Base-by-base conservation (phyloP, 2,113 vertebrate species). In the Monarcha castaneiventris region DNA sequence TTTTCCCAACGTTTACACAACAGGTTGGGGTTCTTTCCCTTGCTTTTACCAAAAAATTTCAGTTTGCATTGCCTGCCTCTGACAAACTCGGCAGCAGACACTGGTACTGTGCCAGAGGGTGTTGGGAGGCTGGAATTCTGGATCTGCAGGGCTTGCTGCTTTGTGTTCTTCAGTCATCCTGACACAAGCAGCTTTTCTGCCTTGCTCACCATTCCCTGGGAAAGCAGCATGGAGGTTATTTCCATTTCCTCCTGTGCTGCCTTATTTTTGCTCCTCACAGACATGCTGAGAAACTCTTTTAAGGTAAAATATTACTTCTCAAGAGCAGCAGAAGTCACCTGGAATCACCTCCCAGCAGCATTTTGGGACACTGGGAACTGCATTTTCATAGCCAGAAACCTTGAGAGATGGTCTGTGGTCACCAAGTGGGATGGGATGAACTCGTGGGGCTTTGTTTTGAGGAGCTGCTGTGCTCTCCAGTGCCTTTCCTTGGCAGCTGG, bases 391-490 rank as follows among this genome's bases (percentile, higher is more conserved):
- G 6, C 11, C 56, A 59, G 46, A 49, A 81, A 15, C 61, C 25
- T 61, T 41, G 32, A 33, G n/a, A 23, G 52, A 5, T 0, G 1
- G 2, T 39, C 37, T 30, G 49, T 55, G 18, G 27, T 22, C 0
- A 3, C 48, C 39, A 17, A 33, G 7, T 6, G 46, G 27, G 13
- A n/a, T 0, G 0, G 3, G 2, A 3, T 44, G 58, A 43, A 18
- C 37, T 68, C 1, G 1, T 51, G 11, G 32, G 58, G 18, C 33
- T 88, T 22, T 7, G 46, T 49, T 54, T 35, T 37, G 22, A 26
- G 63, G 72, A 66, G 51, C 58, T 79, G 11, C 26, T 48, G 23
- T 73, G 71, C 78, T 94, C 75, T 49, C 5, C 37, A 35, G n/a
- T 49, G 51, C 68, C 75, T 63, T 95, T 80, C 68, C 14, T 46